A percentile compares a stretch with the other conserved stretches of the same genome.
Evolutionary conservation across 1,140 invertebrate species (phyloP).

Genomic region (Druon quercuslanigerum): DNA sequence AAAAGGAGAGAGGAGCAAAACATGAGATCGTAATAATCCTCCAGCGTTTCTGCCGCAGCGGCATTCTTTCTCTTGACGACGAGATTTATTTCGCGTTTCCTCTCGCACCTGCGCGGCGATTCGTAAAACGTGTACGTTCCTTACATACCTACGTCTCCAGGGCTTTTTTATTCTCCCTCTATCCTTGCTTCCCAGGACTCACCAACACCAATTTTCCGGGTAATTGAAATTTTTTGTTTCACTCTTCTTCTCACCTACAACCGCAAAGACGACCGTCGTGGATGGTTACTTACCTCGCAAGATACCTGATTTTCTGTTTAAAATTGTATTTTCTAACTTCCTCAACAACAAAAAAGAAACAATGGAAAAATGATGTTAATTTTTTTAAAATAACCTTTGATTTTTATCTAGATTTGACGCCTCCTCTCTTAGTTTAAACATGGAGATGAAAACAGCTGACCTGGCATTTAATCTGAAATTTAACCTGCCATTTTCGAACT

Average conservation of each 20-base stretch:
- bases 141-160: conserved; percentile 51
- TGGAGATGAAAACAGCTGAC: too few species aligned
- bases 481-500: background rate
- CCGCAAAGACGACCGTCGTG: conserved; percentile 1
- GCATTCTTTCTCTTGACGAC: conserved; percentile 49
- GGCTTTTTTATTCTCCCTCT: conserved; percentile 40
- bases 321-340: background rate
- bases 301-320: background rate
- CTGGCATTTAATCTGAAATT: background rate
- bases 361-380: too few species aligned
- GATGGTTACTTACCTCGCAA: background rate
- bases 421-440: too few species aligned
- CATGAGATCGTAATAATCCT: conserved; percentile 42
- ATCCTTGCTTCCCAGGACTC: conserved; percentile 41
- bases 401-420: too few species aligned
- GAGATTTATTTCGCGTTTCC: conserved; percentile 70
- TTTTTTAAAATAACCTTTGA: too few species aligned
- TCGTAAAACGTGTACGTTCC: conserved; percentile 63
- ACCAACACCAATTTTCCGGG: conserved; percentile 51
- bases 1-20: conserved; percentile 5
- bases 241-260: background rate
- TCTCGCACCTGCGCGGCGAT: conserved; percentile 65
- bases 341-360: too few species aligned
- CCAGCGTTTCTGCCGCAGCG: conserved; percentile 38
- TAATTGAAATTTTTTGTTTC: conserved; percentile 61